Percentiles rank a stretch among this genome's conserved stretches.
Evolutionary conservation across 2,113 vertebrate species (phyloP).

Genomic region (Cettia cetti): DNA sequence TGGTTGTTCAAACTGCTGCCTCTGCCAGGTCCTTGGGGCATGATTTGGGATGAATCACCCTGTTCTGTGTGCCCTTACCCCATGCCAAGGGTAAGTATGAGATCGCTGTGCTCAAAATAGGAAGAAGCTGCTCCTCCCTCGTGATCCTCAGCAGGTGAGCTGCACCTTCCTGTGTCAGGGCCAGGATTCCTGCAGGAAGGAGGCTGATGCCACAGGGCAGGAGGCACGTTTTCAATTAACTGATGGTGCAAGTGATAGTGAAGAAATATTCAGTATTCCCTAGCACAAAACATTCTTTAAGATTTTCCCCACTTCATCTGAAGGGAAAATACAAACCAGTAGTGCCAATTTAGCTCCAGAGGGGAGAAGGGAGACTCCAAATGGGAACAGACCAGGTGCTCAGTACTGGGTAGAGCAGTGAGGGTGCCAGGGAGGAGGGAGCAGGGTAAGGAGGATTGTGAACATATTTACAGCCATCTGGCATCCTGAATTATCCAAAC

Average conservation of each 20-base stretch:
- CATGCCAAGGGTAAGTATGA: background rate
- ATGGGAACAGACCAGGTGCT: conserved; percentile 8
- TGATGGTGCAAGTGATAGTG: background rate
- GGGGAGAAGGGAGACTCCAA: background rate
- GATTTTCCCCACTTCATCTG: background rate
- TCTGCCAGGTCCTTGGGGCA: background rate
- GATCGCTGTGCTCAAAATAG: background rate
- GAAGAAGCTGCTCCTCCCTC: background rate
- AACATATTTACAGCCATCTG: conserved; percentile 66
- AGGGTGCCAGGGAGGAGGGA: conserved; percentile 25
- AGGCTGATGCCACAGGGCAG: background rate
- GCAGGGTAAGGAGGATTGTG: conserved; percentile 24
- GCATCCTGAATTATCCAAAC: conserved; percentile 32
- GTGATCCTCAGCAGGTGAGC: background rate
- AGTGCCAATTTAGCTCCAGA: background rate
- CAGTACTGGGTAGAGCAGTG: background rate
- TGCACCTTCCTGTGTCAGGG: background rate
- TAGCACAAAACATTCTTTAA: background rate
- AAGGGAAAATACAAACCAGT: background rate
- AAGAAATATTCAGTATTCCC: background rate
- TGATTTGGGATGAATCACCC: conserved; percentile 13
- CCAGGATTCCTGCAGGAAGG: background rate
- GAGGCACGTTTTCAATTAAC: background rate
- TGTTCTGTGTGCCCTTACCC: background rate
- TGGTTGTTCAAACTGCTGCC: background rate